Conservation (phyloP, 23 tunicate genomes). For the Botrylloides violaceus region DNA sequence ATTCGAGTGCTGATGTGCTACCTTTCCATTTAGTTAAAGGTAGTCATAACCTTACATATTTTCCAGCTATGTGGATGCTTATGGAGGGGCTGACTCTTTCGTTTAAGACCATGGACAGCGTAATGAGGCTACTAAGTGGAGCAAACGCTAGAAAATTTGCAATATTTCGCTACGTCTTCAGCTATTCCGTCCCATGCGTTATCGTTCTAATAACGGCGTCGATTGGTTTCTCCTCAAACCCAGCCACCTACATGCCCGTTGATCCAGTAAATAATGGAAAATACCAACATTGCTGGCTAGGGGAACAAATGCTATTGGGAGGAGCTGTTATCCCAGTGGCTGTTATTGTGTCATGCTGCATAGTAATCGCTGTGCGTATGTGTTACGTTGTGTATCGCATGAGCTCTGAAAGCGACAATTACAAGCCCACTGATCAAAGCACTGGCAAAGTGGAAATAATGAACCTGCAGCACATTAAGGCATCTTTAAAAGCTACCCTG, state of each 20-base stretch:
- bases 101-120: slow-evolving; percentile 44
- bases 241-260: slow-evolving; percentile 8
- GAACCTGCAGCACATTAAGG: slow-evolving; percentile 23
- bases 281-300: slow-evolving; percentile 41
- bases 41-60: too few relatives aligned
- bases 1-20: too few relatives aligned
- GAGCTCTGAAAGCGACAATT: slow-evolving; percentile 23
- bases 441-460: background rate
- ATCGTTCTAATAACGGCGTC: slow-evolving; percentile 21
- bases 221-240: slow-evolving; percentile 14
- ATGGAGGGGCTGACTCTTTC: slow-evolving; percentile 47
- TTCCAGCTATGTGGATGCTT: slow-evolving; percentile 51
- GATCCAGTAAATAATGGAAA: background rate
- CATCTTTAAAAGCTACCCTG: slow-evolving; percentile 22
- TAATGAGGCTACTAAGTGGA: slow-evolving; percentile 15
- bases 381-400: slow-evolving; percentile 35
- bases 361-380: slow-evolving; percentile 14
- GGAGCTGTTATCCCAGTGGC: slow-evolving; percentile 37
- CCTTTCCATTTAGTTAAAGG: too few relatives aligned
- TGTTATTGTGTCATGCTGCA: slow-evolving; percentile 15
- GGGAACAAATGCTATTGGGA: slow-evolving; percentile 3
- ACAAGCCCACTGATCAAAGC: slow-evolving; percentile 13
- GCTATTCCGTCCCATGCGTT: slow-evolving; percentile 32
- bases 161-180: slow-evolving; percentile 5
- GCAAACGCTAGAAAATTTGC: slow-evolving; percentile 25